Evolutionary conservation across 2,113 vertebrate genomes (phyloP).

Genomic region (Solea senegalensis): DNA sequence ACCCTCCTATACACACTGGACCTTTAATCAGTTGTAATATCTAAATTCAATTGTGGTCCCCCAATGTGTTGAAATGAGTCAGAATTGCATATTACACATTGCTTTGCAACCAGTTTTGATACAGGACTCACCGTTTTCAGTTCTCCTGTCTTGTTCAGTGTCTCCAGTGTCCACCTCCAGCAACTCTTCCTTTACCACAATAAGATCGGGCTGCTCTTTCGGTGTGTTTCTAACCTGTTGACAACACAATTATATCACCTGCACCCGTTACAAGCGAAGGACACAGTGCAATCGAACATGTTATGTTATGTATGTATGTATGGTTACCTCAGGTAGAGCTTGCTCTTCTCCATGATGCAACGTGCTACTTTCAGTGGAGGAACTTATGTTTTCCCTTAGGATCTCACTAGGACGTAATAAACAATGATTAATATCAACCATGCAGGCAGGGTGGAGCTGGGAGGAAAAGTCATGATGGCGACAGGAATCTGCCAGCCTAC

Average conservation of each 20-base stretch:
- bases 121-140: conserved; percentile 62
- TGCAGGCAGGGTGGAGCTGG: neutral
- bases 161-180: conserved; percentile 49
- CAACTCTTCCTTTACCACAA: conserved; percentile 74
- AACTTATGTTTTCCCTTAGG: conserved; percentile 53
- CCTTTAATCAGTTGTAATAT: too few relatives aligned
- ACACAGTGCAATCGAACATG: neutral
- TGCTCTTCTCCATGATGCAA: conserved; percentile 41
- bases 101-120: neutral
- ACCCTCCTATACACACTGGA: too few relatives aligned
- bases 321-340: conserved; percentile 46
- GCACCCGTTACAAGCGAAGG: neutral
- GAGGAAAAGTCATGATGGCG: neutral
- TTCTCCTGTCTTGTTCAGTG: conserved; percentile 10
- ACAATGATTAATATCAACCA: conserved; percentile 21
- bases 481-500: conserved; percentile 35
- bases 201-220: conserved; percentile 46
- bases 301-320: neutral
- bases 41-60: neutral
- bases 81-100: neutral
- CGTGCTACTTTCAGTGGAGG: conserved; percentile 34
- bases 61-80: neutral
- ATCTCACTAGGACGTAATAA: conserved; percentile 54
- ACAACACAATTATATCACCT: neutral
- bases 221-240: conserved; percentile 35